Conservation (phyloP, 2,113 vertebrate species). For the Petromus typicus region DNA sequence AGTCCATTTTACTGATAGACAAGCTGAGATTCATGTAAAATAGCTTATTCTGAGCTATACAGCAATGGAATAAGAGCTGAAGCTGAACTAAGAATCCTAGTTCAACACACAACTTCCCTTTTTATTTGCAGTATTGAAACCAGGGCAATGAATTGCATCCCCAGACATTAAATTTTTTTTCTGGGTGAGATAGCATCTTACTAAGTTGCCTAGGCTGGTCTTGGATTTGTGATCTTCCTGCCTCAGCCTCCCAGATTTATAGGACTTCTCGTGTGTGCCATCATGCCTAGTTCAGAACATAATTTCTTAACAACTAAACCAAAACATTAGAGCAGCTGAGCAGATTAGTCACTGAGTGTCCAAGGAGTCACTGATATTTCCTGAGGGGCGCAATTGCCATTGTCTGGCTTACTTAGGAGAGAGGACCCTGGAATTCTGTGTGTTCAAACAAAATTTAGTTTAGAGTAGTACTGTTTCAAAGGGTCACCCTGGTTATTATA, state of each 20-base stretch:
- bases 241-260: not conserved
- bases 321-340: not conserved
- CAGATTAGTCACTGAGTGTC: not conserved
- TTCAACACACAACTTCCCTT: not conserved
- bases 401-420: not conserved
- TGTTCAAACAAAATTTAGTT: not conserved
- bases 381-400: rapidly evolving
- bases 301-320: not conserved
- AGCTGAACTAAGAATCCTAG: not conserved
- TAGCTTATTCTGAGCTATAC: not conserved
- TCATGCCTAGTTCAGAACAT: not conserved
- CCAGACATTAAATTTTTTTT: not conserved
- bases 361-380: not conserved
- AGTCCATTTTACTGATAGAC: not conserved
- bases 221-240: not conserved
- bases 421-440: not conserved
- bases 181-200: not conserved
- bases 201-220: not conserved
- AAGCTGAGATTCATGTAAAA: not conserved
- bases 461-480: not conserved
- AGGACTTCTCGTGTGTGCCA: not conserved
- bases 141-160: not conserved
- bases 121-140: not conserved
- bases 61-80: not conserved
- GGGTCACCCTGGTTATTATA: not conserved